Conservation (phyloP, 2,797 vertebrate species). For the Carcharodon carcharias region DNA sequence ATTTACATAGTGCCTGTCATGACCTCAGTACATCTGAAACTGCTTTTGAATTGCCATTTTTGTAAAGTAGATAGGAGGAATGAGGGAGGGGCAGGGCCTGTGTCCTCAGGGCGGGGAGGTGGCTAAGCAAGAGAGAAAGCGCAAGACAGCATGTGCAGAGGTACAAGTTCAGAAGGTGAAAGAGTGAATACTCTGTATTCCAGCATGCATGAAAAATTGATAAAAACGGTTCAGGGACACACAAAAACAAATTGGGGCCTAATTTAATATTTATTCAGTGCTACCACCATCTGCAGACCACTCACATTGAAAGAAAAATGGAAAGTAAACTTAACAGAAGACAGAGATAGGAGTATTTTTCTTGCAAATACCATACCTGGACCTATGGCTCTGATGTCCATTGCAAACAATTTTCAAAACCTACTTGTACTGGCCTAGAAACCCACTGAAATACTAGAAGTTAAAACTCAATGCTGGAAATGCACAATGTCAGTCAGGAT, state of each 20-base stretch:
- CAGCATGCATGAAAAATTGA: background rate
- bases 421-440: background rate
- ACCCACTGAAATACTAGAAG: background rate
- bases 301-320: background rate
- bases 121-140: no score
- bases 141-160: background rate
- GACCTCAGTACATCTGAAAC: background rate
- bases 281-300: background rate
- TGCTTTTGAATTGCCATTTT: background rate
- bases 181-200: background rate
- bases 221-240: background rate
- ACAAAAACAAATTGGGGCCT: background rate
- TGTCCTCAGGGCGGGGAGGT: no score
- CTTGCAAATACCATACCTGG: background rate
- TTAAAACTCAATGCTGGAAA: background rate
- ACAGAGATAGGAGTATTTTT: background rate
- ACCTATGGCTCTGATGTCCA: background rate
- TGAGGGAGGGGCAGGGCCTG: background rate
- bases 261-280: background rate
- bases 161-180: no score
- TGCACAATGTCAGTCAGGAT: background rate
- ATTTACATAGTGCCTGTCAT: background rate
- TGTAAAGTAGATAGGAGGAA: background rate
- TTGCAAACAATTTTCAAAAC: background rate
- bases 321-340: background rate